Percentiles rank a stretch among this genome's conserved stretches.
Evolutionary conservation across 2,888 invertebrate genomes (phyloP).

Genomic region (Anthophora plumipes): DNA sequence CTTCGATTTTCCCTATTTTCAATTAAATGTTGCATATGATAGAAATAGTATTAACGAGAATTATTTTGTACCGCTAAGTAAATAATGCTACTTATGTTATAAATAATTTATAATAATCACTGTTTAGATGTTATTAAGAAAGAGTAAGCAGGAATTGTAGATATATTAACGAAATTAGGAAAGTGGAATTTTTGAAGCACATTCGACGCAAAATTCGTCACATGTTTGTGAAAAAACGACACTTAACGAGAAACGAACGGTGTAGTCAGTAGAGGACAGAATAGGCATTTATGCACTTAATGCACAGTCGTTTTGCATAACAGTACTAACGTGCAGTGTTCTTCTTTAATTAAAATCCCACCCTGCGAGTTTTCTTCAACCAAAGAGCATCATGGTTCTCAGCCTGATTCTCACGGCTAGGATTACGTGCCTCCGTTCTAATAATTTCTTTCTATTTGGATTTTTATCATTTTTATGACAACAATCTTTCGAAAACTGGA

Average conservation of each 20-base stretch:
- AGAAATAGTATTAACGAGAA: background rate
- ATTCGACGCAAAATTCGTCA: background rate
- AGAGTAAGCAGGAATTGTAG: background rate
- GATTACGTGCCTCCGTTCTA: constrained; percentile 64
- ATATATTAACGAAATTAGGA: background rate
- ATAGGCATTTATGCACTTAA: constrained; percentile 40
- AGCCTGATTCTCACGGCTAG: constrained; percentile 82
- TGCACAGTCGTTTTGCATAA: constrained; percentile 51
- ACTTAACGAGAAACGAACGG: background rate
- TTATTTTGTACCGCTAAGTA: too few species aligned
- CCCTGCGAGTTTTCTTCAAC: constrained; percentile 66
- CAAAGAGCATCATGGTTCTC: constrained; percentile 70
- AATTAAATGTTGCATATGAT: too few species aligned
- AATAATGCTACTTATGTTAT: background rate
- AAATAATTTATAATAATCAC: too few species aligned
- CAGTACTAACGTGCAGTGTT: constrained; percentile 50
- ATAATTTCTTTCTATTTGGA: constrained; percentile 74
- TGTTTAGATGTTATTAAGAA: too few species aligned
- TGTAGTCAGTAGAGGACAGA: background rate
- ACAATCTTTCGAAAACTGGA: too few species aligned
- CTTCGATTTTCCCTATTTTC: too few species aligned
- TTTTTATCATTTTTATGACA: constrained; percentile 13
- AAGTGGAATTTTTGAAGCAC: too few species aligned
- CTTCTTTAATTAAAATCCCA: constrained; percentile 75
- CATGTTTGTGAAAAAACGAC: constrained; percentile 21